A percentile compares a stretch with the other conserved stretches of the same genome.
Evolutionary conservation across 2,888 invertebrate species (phyloP).

Genomic region (Pseudoips prasinana): DNA sequence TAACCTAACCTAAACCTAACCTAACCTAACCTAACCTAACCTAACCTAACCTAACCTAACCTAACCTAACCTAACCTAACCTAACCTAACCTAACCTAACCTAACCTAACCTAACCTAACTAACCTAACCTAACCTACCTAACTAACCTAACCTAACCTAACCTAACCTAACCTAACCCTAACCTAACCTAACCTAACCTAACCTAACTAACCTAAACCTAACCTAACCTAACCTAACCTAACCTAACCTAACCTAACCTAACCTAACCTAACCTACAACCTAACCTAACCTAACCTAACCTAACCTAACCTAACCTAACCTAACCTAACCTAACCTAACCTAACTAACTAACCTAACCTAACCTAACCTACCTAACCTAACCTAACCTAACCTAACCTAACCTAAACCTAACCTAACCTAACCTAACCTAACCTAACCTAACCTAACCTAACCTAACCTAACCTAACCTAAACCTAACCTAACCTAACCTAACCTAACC

Average conservation of each 20-base stretch:
- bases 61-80: constrained; percentile 11
- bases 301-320: constrained; percentile 6
- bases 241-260: constrained; percentile 6
- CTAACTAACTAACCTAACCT: constrained; percentile 5
- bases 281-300: constrained; percentile 1
- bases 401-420: constrained; percentile 8
- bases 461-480: constrained; percentile 9
- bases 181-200: constrained; percentile 1
- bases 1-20: constrained; percentile 12
- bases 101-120: constrained; percentile 15
- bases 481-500: constrained; percentile 5
- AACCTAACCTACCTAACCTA: constrained; percentile 3
- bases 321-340: constrained; percentile 2
- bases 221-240: constrained; percentile 1
- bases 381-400: constrained; percentile 5
- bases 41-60: constrained; percentile 12
- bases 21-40: constrained; percentile 21
- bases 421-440: constrained; percentile 9
- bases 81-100: constrained; percentile 11
- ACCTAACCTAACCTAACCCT: constrained; percentile 9
- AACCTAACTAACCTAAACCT: not conserved
- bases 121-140: constrained; percentile 18
- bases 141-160: constrained; percentile 19
- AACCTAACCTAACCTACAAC: constrained; percentile 4
- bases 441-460: constrained; percentile 10